These are phyloP conservation scores for Diplolepis rosae DNA, from an alignment of 2,888 invertebrate species.

Conservation along the genomic window DNA sequence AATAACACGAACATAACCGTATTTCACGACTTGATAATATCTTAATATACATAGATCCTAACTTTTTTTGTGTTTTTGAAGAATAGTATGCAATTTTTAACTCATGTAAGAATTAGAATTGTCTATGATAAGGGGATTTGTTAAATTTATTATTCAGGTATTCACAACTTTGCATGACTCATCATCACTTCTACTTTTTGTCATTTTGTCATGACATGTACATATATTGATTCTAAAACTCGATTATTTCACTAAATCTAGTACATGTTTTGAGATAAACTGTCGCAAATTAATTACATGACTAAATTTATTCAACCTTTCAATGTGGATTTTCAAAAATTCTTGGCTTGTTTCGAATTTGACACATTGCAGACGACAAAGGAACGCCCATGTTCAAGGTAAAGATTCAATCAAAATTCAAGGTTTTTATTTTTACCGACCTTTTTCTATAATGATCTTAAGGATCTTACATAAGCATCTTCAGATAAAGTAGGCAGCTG, in stretches of 20 bases:
- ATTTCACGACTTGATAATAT: background rate
- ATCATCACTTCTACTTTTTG: slow-evolving; percentile 5
- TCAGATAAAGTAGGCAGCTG: too few species aligned
- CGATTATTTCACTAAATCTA: too few species aligned
- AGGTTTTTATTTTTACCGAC: too few species aligned
- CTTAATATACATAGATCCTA: background rate
- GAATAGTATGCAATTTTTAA: background rate
- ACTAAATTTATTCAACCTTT: background rate
- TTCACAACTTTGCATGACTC: slow-evolving; percentile 12
- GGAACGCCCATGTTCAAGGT: background rate
- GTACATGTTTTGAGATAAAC: too few species aligned
- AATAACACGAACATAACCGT: too few species aligned
- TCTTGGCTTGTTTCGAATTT: background rate
- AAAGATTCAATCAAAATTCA: too few species aligned
- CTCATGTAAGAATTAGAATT: background rate
- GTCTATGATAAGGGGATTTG: background rate
- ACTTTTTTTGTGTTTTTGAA: background rate
- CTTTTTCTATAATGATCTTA: too few species aligned
- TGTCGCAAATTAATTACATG: too few species aligned
- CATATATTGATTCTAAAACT: too few species aligned
- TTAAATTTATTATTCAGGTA: background rate
- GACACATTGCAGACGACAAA: background rate
- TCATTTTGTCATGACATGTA: too few species aligned
- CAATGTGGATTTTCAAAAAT: too few species aligned
- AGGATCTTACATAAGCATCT: too few species aligned